Percentiles rank a stretch among this genome's conserved stretches.
phyloP scores from a whole-genome alignment of 2,888 invertebrate species.

The Tenthredo livida region DNA sequence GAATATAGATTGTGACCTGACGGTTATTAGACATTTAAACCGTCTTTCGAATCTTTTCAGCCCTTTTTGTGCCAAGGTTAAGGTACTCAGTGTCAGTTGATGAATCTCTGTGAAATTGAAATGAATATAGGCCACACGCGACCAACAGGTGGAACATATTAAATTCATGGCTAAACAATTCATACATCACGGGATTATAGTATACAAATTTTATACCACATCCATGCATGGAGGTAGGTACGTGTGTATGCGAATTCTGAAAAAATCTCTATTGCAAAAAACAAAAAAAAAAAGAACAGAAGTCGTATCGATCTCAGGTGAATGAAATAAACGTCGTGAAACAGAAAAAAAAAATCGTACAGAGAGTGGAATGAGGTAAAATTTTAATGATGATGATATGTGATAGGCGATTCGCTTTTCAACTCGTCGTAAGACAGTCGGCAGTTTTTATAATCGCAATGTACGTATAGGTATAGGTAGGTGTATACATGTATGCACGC shows the following conservation, averaged over 20 bases:
- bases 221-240: background rate
- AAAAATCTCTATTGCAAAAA: no score
- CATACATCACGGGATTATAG: background rate
- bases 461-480: no score
- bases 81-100: background rate
- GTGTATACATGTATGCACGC: constrained; percentile 55
- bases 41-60: background rate
- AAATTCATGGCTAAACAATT: constrained; percentile 13
- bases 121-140: constrained; percentile 24
- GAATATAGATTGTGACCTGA: no score
- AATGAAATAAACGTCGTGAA: background rate
- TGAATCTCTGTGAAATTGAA: background rate
- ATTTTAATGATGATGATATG: background rate
- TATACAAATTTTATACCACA: background rate
- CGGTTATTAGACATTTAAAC: background rate
- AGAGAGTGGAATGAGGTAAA: background rate
- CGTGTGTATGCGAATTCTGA: no score
- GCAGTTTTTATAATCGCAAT: background rate
- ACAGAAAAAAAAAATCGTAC: background rate
- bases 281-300: no score
- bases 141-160: constrained; percentile 35
- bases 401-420: background rate
- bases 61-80: constrained; percentile 44
- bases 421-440: constrained; percentile 6
- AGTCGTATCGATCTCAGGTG: background rate